A percentile compares a stretch with the other conserved stretches of the same genome.
These are phyloP conservation scores for Antheraea assamensis DNA, from an alignment of 2,888 invertebrate species.

Conservation along the genomic window DNA sequence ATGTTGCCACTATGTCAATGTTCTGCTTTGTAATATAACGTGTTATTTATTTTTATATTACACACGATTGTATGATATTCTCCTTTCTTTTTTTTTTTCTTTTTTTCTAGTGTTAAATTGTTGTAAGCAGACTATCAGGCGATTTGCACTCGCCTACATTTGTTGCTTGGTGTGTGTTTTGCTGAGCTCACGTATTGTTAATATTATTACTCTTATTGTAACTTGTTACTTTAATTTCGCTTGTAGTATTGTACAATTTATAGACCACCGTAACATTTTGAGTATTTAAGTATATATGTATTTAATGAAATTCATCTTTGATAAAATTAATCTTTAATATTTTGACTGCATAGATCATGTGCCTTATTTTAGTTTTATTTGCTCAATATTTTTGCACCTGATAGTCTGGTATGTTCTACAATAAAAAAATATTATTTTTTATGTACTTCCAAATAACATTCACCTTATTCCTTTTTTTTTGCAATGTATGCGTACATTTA, in stretches of 20 bases:
- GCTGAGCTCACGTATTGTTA: slow-evolving; percentile 5
- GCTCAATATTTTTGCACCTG: slow-evolving; percentile 70
- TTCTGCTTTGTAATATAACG: slow-evolving; percentile 77
- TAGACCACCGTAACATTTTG: slow-evolving; percentile 53
- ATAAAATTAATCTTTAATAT: slow-evolving; percentile 44
- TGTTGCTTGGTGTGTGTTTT: slow-evolving; percentile 10
- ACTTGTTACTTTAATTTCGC: slow-evolving; percentile 25
- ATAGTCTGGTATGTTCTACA: slow-evolving; percentile 53
- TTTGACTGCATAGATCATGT: slow-evolving; percentile 66
- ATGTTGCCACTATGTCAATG: slow-evolving; percentile 78
- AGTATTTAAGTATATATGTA: slow-evolving; percentile 35
- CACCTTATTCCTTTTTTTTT: slow-evolving; percentile 13
- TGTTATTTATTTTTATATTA: slow-evolving; percentile 78
- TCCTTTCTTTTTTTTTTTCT: slow-evolving; percentile 59
- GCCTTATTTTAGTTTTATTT: slow-evolving; percentile 75
- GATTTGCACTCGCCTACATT: slow-evolving; percentile 32
- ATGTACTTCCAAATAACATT: slow-evolving; percentile 22
- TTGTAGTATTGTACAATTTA: slow-evolving; percentile 41
- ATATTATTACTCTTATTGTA: slow-evolving; percentile 17
- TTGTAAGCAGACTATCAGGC: slow-evolving; percentile 66
- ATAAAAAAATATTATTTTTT: slow-evolving; percentile 17
- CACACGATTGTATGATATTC: slow-evolving; percentile 65
- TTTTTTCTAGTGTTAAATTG: slow-evolving; percentile 50
- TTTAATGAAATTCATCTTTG: slow-evolving; percentile 31
- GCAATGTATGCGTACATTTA: neutral